A percentile compares a stretch with the other conserved stretches of the same genome.
Conservation (phyloP, 2,888 invertebrate species). For the Meganola albula region DNA sequence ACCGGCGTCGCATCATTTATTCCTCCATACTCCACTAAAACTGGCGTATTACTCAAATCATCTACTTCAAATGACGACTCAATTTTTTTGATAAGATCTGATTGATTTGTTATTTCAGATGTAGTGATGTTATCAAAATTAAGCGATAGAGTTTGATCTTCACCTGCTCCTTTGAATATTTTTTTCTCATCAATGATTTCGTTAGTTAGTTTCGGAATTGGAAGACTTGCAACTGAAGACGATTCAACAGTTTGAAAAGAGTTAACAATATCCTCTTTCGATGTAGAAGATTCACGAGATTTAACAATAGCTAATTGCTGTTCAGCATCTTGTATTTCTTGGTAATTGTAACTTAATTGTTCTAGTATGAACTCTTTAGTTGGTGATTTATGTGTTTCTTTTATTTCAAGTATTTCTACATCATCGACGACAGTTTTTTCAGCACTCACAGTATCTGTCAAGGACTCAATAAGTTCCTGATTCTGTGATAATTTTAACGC, state of each 20-base stretch:
- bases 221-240: not conserved
- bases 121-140: constrained; percentile 9
- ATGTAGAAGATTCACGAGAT: constrained; percentile 4
- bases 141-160: constrained; percentile 21
- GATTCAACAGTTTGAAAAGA: not conserved
- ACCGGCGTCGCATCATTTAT: constrained; percentile 20
- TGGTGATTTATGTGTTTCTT: not conserved
- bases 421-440: not conserved
- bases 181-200: not conserved
- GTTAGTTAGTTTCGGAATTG: not conserved
- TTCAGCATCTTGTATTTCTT: constrained; percentile 47
- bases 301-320: constrained; percentile 19
- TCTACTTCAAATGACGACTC: constrained; percentile 42
- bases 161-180: constrained; percentile 10
- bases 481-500: constrained; percentile 19
- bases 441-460: constrained; percentile 1
- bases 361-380: constrained; percentile 21
- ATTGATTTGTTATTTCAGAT: not conserved
- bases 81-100: constrained; percentile 20
- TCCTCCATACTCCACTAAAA: constrained; percentile 36
- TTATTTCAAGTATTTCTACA: not conserved
- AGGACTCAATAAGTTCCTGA: constrained; percentile 6
- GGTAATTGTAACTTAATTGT: constrained; percentile 33
- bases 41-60: constrained; percentile 41
- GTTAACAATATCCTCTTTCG: not conserved